Evolutionary conservation across 2,797 vertebrate species (phyloP), one percentile per base, ranked within the genome.

Genomic region (Sebastes iracundus): DNA sequence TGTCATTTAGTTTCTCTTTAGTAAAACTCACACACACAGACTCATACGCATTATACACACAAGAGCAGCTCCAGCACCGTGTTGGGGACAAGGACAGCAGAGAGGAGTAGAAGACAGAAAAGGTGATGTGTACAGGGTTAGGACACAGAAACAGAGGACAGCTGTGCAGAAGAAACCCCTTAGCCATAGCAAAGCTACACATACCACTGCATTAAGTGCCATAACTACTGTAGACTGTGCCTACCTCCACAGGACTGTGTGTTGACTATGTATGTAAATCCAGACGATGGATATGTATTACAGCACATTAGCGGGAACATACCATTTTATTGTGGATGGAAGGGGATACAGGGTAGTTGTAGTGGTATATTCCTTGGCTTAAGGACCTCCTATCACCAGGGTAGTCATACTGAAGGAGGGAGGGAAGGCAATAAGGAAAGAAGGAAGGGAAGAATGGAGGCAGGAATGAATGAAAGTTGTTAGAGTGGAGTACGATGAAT

Each of bases 241-340:
- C 32, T 42, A 11, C 30, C 22, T 62, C 53, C 25, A 77, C 10
- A 58, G 28, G 23, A 46, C 12, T 46, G 7, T 56, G 3, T 68
- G 70, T 67, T 25, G 33, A 38, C 23, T 42, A 22, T 63, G 33
- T 49, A 33, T 62, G 55, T 63, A 49, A 58, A 42, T 38, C 27
- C 22, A 67, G 30, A 11, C 11, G 20, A 60, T 42, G 20, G 14
- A 62, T 32, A 22, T 28, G 28, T 72, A 58, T 70, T 35, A 76
- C 49, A 62, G 72, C 42, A 81, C 38, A 66, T 59, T 75, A 56
- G 28, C 1, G 0, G 12, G 12, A 49, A 96, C 97, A 0, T 97
- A 99, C 98, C 98, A 98, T 98, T 94, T 97, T 99, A 94, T 95
- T 96, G 20, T 97, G 97, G 84, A 97, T 94, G 33, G 96, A 97